Conservation (phyloP, 2,113 vertebrate species). For the Blennius ocellaris region DNA sequence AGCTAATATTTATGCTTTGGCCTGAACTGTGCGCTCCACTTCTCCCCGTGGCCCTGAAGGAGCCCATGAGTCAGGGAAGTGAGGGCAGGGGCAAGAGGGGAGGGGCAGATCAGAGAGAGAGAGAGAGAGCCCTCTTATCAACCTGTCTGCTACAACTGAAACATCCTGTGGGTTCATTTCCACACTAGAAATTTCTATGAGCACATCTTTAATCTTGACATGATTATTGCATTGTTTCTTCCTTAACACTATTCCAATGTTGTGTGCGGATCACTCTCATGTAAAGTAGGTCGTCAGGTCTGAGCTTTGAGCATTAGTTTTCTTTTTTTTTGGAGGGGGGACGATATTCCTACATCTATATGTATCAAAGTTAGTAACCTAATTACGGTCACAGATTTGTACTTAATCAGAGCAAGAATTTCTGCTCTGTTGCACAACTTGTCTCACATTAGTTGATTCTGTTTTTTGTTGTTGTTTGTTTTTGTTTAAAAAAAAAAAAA, state of each 20-base stretch:
- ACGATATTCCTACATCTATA: conserved; percentile 3
- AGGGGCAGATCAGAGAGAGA: conserved; percentile 2
- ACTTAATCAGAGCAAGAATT: not conserved
- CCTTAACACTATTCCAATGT: not conserved
- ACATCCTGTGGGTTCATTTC: too few species aligned
- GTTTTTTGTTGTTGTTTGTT: not conserved
- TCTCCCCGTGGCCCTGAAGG: conserved; percentile 62
- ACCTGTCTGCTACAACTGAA: not conserved
- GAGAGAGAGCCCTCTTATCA: not conserved
- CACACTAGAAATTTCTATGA: not conserved
- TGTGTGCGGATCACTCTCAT: conserved; percentile 6
- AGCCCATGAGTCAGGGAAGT: conserved; percentile 60
- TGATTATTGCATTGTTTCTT: not conserved
- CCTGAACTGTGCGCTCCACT: conserved; percentile 53
- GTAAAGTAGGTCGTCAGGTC: conserved; percentile 21
- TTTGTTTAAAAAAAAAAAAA: too few species aligned
- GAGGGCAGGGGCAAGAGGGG: conserved; percentile 40
- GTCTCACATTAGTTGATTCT: not conserved
- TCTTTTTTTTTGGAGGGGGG: not conserved
- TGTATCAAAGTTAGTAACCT: conserved; percentile 3
- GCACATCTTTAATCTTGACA: too few species aligned
- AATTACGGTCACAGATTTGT: not conserved
- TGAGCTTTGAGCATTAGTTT: not conserved
- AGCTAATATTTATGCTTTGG: conserved; percentile 76
- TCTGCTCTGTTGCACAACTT: not conserved